Base-by-base conservation (phyloP, 2,888 invertebrate genomes). In the Malacosoma neustria region DNA sequence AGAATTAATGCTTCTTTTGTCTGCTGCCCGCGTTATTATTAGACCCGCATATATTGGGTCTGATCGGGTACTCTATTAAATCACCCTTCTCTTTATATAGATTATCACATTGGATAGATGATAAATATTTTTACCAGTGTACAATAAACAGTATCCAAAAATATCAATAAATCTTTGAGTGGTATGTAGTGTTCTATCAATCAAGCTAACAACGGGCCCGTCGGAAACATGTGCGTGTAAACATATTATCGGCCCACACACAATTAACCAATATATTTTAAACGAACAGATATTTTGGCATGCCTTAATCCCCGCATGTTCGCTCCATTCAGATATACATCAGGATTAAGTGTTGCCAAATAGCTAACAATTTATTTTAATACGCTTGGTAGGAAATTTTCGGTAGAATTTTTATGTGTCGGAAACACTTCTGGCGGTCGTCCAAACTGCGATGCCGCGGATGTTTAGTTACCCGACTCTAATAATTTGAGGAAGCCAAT, bases 311-410 rank as follows among this genome's bases (percentile, higher is more conserved):
- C 71, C 68, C 63, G 64, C 66, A 69, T 65, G 79, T 70, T 73
- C 71, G 69, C 62, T 69, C 71, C 75, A 67, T 72, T 66, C 71
- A 67, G 66, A 77, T 75, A 79, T 82, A 81, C 81, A 81, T 82
- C 82, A 81, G 77, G 77, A 79, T 82, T 81, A 84, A 84, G 82
- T 85, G 84, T 79, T 82, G 84, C 84, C 84, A 85, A 84, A 85
- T 84, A 75, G 84, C 68, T 74, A 57, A 81, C 84, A 80, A 84
- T 85, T 84, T 82, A 84, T 85, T 85, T 84, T 84, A 85, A 85
- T 85, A 81, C 69, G 80, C 73, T 79, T 66, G 64, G 67, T 72
- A 76, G 75, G 69, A 76, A 77, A 81, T 77, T 74, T 77, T 81
- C 80, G 74, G 71, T 66, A 72, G 74, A 70, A 66, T 82, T 84